Percentiles rank a stretch among this genome's conserved stretches.
phyloP scores from a whole-genome alignment of 2,888 invertebrate species.

The Tetheella fluctuosa region DNA sequence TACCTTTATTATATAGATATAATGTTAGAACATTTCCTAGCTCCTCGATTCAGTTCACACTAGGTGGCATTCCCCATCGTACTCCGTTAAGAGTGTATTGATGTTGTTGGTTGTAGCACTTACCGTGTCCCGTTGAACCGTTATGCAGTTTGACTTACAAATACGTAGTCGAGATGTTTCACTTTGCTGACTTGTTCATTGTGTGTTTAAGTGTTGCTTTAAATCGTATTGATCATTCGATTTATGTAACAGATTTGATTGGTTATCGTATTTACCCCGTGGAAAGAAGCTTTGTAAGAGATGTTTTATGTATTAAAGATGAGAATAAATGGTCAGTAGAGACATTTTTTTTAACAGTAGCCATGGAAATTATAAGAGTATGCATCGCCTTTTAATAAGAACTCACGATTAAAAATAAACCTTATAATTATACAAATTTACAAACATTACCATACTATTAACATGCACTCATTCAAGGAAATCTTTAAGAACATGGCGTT shows the following conservation, averaged over 20 bases:
- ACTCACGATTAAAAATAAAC: too few species aligned
- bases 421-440: too few species aligned
- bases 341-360: too few species aligned
- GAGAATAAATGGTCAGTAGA: too few species aligned
- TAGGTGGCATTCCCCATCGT: slow-evolving; percentile 68
- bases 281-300: too few species aligned
- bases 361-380: too few species aligned
- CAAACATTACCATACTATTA: too few species aligned
- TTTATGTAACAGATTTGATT: background rate
- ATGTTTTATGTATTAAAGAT: too few species aligned
- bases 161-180: slow-evolving; percentile 69
- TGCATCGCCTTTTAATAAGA: too few species aligned
- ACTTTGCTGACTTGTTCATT: slow-evolving; percentile 38
- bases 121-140: slow-evolving; percentile 63
- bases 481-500: too few species aligned
- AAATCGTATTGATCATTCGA: background rate
- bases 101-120: slow-evolving; percentile 75
- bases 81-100: slow-evolving; percentile 67
- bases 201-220: background rate
- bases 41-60: slow-evolving; percentile 42
- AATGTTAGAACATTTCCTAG: slow-evolving; percentile 25
- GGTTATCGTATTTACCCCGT: background rate
- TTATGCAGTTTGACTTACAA: slow-evolving; percentile 74
- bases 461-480: too few species aligned
- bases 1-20: slow-evolving; percentile 11